Evolutionary conservation across 1,140 invertebrate genomes (phyloP), one percentile per base, ranked within the genome.

Genomic region (Asobara japonica): DNA sequence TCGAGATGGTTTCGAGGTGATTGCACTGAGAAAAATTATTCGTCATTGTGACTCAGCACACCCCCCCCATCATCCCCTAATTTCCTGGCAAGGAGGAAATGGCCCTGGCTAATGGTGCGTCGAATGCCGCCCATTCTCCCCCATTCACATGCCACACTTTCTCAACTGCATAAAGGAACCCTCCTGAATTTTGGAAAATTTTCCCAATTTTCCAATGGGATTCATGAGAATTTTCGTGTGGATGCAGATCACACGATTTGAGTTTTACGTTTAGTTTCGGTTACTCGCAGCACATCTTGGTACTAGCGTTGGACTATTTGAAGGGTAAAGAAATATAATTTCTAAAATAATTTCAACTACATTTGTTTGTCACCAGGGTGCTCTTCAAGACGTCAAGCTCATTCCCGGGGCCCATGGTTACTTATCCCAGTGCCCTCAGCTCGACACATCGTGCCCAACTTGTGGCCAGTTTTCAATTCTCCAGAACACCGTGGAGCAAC

Each of bases 401-500:
- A 93, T 96, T 77, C 91, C 91, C 78, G 93, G 94, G 79, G 90
- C 94, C 66, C 93, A 96, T 85, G 95, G 95, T 60, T 95, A 96
- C 85, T 89, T 96, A 78, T 90, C 92, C 76, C 94, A 96, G 85
- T 97, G 96, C 89, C 95, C 95, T 41, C 90, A 93, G 76, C 88
- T 95, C 83, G 94, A 96, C 83, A 92, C 93, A 76, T 93, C 91
- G 78, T 97, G 96, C 88, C 95, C 95, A 38, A 96, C 95, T 4
- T 97, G 95, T 87, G 95, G 94, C 74, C 94, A 97, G 86, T 96
- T 95, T 88, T 91, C 93, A 71, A 88, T 92, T 80, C 89, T 96
- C 78, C 93, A 96, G 88, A 91, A 91, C 76, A 93, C 93, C 70
- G 90, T 93, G 67, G 88, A 89, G 76, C 85, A 89, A 71, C 84